phyloP scores from a whole-genome alignment of 2,797 vertebrate species.

The Geotrypetes seraphini region DNA sequence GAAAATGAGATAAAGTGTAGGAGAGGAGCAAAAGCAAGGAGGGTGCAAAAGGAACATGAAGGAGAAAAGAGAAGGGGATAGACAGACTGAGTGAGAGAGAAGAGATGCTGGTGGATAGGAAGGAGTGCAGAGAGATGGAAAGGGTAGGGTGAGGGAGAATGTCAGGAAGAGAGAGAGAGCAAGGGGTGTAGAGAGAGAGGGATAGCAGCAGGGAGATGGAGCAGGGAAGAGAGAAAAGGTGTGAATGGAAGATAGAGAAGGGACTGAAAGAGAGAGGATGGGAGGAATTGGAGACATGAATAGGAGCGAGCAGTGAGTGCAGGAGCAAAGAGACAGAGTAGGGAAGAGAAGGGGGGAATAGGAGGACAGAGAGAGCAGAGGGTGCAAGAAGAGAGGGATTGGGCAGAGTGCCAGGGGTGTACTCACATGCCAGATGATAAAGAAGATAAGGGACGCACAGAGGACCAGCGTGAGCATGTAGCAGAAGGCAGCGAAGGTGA shows the following conservation, averaged over 20 bases:
- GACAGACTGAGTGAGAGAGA: no score
- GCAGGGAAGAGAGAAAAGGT: not conserved
- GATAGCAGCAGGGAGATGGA: not conserved
- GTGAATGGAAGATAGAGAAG: no score
- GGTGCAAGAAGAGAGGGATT: no score
- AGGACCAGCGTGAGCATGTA: slow-evolving; percentile 57
- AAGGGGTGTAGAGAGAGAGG: not conserved
- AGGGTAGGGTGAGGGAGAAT: not conserved
- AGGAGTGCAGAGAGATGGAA: no score
- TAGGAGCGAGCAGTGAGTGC: no score
- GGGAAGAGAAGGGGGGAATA: not conserved
- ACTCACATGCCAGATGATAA: slow-evolving; percentile 61
- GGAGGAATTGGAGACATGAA: no score
- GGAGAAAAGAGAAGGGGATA: no score
- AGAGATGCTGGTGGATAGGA: no score
- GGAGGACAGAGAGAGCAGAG: not conserved
- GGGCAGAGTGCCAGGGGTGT: not conserved
- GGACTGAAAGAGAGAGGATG: no score
- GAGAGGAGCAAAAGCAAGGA: no score
- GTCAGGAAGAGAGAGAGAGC: not conserved
- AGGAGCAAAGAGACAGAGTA: not conserved
- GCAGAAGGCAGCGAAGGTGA: slow-evolving; percentile 54
- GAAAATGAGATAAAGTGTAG: not conserved
- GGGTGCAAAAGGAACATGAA: not conserved
- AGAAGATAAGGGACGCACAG: slow-evolving; percentile 56